Evolutionary conservation across 2,797 vertebrate genomes (phyloP).

Genomic region (Gastrophryne carolinensis): DNA sequence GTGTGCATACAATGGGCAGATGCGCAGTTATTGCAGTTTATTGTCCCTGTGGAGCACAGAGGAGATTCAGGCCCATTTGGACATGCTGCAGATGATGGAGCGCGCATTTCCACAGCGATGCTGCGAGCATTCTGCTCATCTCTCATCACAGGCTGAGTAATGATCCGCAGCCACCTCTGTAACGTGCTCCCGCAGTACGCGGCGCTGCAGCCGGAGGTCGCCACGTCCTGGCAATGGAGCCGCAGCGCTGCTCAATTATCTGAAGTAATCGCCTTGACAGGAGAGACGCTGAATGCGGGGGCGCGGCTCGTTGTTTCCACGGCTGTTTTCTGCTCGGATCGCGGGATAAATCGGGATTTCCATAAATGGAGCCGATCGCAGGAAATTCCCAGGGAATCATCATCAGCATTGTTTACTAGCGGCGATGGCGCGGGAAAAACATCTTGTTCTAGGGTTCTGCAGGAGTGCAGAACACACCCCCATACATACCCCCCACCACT

Average conservation of each 20-base stretch:
- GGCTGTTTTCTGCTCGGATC: constrained; percentile 28
- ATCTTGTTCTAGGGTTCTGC: background rate
- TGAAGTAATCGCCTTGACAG: constrained; percentile 30
- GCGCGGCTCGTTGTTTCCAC: constrained; percentile 24
- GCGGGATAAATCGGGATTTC: constrained; percentile 39
- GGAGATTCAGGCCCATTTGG: too few species aligned
- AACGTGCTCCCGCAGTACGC: background rate
- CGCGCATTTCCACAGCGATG: too few species aligned
- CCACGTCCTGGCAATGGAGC: background rate
- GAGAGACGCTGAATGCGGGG: constrained; percentile 43
- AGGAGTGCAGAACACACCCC: too few species aligned
- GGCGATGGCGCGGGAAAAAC: constrained; percentile 19
- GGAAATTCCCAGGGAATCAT: constrained; percentile 37
- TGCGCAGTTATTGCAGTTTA: too few species aligned
- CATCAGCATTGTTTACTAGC: constrained; percentile 25
- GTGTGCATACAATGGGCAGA: too few species aligned
- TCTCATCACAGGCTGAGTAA: background rate
- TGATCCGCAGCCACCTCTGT: too few species aligned
- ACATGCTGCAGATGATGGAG: too few species aligned
- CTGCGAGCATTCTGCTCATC: too few species aligned
- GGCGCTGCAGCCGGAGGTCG: background rate
- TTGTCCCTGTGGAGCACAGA: too few species aligned
- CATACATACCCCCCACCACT: too few species aligned
- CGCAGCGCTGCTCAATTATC: constrained; percentile 15
- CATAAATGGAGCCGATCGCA: constrained; percentile 30